A percentile compares a stretch with the other conserved stretches of the same genome.
Conservation (phyloP, 2,797 vertebrate genomes). For the Galagoides demidoff region DNA sequence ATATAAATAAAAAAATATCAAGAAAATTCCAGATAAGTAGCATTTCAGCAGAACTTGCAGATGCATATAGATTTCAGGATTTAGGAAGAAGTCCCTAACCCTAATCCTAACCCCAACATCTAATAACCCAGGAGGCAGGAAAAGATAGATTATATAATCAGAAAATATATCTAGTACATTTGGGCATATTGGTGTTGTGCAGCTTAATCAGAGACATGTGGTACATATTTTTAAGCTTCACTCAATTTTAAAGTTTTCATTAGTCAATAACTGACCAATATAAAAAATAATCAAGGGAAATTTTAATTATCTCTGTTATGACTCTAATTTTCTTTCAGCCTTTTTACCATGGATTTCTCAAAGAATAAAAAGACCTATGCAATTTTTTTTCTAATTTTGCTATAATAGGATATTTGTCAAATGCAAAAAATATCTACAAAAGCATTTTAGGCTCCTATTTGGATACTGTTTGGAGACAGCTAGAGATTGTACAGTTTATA, state of each 20-base stretch:
- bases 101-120: background rate
- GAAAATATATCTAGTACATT: background rate
- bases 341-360: conserved; percentile 63
- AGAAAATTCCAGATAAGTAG: background rate
- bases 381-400: conserved; percentile 68
- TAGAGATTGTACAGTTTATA: conserved; percentile 91
- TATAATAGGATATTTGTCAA: conserved; percentile 91
- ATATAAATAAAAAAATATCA: conserved; percentile 36
- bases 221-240: background rate
- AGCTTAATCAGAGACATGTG: conserved; percentile 12
- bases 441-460: conserved; percentile 88
- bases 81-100: background rate
- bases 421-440: conserved; percentile 87
- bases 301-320: conserved; percentile 8
- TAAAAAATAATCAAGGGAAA: conserved; percentile 39
- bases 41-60: background rate
- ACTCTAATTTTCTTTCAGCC: conserved; percentile 27
- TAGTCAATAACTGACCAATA: background rate
- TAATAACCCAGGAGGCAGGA: background rate
- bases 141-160: conserved; percentile 20
- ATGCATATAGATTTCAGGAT: background rate
- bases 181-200: background rate
- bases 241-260: conserved; percentile 51
- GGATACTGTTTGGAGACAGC: conserved; percentile 89
- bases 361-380: conserved; percentile 24